Conservation (phyloP, 37 sponge, comb jelly and placozoan genomes). For the Axinella damicornis region DNA sequence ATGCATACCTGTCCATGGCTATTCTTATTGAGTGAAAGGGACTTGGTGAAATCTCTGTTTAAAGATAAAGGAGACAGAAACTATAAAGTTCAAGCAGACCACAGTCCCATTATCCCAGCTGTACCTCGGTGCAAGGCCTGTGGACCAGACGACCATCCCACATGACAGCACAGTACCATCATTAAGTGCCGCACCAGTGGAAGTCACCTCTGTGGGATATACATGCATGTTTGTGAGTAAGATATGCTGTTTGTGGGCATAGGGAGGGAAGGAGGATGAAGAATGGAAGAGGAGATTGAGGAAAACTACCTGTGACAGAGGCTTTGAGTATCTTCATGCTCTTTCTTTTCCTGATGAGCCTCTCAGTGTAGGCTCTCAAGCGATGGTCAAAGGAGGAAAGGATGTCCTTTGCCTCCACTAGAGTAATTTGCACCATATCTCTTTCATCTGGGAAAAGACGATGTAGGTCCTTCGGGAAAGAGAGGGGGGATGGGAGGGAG, state of each 20-base stretch:
- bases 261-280: too few relatives aligned
- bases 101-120: background rate
- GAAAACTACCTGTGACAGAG: constrained; percentile 73
- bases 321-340: constrained; percentile 81
- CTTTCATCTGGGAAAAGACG: constrained; percentile 71
- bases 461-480: constrained; percentile 63
- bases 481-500: background rate
- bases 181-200: constrained; percentile 37
- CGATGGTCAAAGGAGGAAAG: constrained; percentile 84
- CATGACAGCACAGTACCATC: constrained; percentile 59
- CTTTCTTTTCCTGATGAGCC: constrained; percentile 54
- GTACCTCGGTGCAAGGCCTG: constrained; percentile 90
- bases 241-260: too few relatives aligned
- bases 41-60: constrained; percentile 65
- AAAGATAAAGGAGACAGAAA: too few relatives aligned
- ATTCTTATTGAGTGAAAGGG: constrained; percentile 63
- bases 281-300: too few relatives aligned
- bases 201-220: constrained; percentile 65
- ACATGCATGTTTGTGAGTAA: too few relatives aligned
- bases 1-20: constrained; percentile 69
- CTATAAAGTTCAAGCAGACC: background rate
- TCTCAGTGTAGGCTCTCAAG: constrained; percentile 73
- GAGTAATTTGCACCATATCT: constrained; percentile 65
- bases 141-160: constrained; percentile 93
- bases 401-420: constrained; percentile 84